Evolutionary conservation across 2,113 vertebrate species (phyloP), one percentile per base, ranked within the genome.

Genomic region (Gavia stellata): DNA sequence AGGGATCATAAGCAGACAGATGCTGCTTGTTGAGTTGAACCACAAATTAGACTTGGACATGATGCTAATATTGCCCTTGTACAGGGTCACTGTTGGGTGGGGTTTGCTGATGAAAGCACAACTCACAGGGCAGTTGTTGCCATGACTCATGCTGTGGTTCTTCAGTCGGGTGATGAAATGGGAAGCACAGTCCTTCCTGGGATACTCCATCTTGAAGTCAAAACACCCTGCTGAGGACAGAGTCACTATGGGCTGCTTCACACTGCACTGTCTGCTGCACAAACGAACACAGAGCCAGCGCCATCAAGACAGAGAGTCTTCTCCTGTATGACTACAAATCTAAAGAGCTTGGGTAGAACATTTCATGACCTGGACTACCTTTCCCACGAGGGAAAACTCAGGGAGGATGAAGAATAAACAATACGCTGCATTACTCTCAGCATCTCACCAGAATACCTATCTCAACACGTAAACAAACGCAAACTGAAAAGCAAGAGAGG

Each of bases 41-140:
- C 96, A 98, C 94, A 96, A 92, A 45, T 95, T 92, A 52, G 96
- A 86, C 77, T 93, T 96, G 71, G 94, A 96, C 3, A 74, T 96
- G 96, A 98, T 97, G 82, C 94, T 94, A 17, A 91, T 18, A 1
- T 95, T 93, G 3, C 79, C 95, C 62, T 98, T 98, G 55, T 92
- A 94, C 88, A 97, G 96, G 56, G 94, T 97, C 86, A 95, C 92
- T 9, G 83, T 77, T n/a, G 96, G 97, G 34, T 94, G 75, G 14
- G 96, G 97, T 44, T 62, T 96, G 72, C 97, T 96, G 56, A 96
- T 91, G 80, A 98, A 98, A 95, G 98, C 96, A 13, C 97, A 98
- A 89, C 95, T 98, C 97, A 96, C 95, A 72, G 94, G 86, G 67
- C 96, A 98, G 92, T 98, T 81, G 3, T 96, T 95, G 58, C 96